phyloP scores from a whole-genome alignment of 2,797 vertebrate genomes.

The Neostethus bicornis region DNA sequence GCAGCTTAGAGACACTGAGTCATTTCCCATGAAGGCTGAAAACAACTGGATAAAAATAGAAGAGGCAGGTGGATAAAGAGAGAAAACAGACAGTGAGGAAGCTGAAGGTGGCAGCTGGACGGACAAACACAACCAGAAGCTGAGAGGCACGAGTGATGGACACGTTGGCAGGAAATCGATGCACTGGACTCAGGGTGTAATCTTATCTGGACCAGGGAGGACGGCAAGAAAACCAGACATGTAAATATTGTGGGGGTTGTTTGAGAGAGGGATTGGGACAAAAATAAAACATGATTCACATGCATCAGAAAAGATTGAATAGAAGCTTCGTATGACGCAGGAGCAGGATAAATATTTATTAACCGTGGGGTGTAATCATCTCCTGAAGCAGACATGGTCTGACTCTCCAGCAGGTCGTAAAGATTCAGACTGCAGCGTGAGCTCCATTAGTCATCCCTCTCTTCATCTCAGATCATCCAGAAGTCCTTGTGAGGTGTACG shows the following conservation, averaged over 20 bases:
- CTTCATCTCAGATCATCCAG: constrained; percentile 23
- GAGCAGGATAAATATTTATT: neutral
- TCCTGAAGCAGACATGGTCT: constrained; percentile 15
- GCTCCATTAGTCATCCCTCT: constrained; percentile 42
- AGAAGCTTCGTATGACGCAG: neutral
- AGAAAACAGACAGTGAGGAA: constrained; percentile 40
- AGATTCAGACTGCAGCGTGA: constrained; percentile 17
- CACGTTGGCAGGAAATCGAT: constrained; percentile 55
- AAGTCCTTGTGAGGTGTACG: constrained; percentile 21
- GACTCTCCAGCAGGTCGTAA: constrained; percentile 40
- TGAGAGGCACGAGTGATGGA: constrained; percentile 15
- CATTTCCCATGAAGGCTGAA: constrained; percentile 61
- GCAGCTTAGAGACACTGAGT: constrained; percentile 71
- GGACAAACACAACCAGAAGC: constrained; percentile 20
- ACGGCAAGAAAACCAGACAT: neutral
- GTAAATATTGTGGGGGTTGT: constrained; percentile 35
- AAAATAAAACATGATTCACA: constrained; percentile 11
- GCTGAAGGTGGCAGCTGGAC: constrained; percentile 53
- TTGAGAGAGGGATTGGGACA: constrained; percentile 1
- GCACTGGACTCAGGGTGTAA: constrained; percentile 19
- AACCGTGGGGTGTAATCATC: constrained; percentile 8
- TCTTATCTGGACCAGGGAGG: constrained; percentile 17
- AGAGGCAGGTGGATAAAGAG: constrained; percentile 51
- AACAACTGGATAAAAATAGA: constrained; percentile 76
- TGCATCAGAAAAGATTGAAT: neutral